Evolutionary conservation across 2,888 invertebrate species (phyloP).

Genomic region (Euphydryas editha): DNA sequence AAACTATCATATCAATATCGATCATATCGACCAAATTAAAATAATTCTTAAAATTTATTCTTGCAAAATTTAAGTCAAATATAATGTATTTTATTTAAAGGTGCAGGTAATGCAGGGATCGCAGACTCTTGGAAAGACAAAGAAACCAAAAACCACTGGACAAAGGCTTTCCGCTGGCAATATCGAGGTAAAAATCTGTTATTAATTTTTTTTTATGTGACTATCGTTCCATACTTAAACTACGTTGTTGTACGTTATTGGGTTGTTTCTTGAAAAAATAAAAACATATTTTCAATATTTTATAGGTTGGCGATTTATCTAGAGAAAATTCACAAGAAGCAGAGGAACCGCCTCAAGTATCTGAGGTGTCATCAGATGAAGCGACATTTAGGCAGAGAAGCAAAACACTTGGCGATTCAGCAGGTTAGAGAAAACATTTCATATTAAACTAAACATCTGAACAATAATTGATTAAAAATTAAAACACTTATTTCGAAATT

Average conservation of each 20-base stretch:
- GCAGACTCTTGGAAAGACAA: constrained; percentile 92
- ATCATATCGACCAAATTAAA: too few relatives aligned
- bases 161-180: constrained; percentile 93
- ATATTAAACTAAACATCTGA: neutral
- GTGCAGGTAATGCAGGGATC: constrained; percentile 89
- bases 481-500: too few relatives aligned
- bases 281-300: neutral
- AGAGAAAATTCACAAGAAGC: constrained; percentile 88
- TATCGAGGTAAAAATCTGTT: constrained; percentile 83
- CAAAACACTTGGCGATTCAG: constrained; percentile 94
- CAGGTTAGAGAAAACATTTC: constrained; percentile 77
- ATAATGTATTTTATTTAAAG: constrained; percentile 52
- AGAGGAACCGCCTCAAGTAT: constrained; percentile 75
- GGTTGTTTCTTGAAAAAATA: too few relatives aligned
- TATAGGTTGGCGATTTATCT: constrained; percentile 87
- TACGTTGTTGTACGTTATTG: neutral
- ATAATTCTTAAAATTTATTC: too few relatives aligned
- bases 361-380: constrained; percentile 59
- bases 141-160: constrained; percentile 89
- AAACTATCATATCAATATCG: too few relatives aligned
- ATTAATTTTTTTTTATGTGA: neutral
- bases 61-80: too few relatives aligned
- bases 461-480: too few relatives aligned
- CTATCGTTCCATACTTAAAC: neutral
- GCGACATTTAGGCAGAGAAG: constrained; percentile 90